Evolutionary conservation across 2,797 vertebrate genomes (phyloP).

Genomic region (Chaetophractus vellerosus): DNA sequence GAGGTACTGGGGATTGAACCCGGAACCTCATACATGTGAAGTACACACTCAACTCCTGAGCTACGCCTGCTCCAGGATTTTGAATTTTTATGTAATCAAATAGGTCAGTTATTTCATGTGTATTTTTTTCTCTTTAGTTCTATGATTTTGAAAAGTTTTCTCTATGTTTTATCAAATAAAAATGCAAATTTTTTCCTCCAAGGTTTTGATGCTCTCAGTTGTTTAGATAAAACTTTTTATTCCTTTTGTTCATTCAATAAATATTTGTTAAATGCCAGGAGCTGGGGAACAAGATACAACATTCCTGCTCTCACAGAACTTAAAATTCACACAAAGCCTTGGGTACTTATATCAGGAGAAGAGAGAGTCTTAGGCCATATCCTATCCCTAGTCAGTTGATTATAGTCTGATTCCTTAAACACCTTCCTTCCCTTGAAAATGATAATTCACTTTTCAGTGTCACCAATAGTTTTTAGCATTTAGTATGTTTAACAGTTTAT

Average conservation of each 20-base stretch:
- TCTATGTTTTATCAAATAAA: neutral
- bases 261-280: neutral
- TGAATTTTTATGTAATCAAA: neutral
- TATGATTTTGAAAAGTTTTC: neutral
- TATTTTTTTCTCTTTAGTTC: neutral
- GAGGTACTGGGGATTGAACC: too few species aligned
- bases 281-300: neutral
- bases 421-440: neutral
- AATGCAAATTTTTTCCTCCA: neutral
- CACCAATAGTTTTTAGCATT: neutral
- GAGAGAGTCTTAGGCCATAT: neutral
- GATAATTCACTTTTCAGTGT: neutral
- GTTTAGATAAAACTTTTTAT: conserved; percentile 4
- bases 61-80: neutral
- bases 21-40: too few species aligned
- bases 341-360: neutral
- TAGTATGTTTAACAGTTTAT: neutral
- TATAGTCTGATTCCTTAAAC: neutral
- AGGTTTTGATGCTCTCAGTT: neutral
- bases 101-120: neutral
- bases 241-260: neutral
- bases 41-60: too few species aligned
- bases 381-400: neutral
- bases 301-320: neutral
- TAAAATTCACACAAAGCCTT: neutral